A percentile compares a stretch with the other conserved stretches of the same genome.
Evolutionary conservation across 2,113 vertebrate species (phyloP).

Genomic region (Narcine bancroftii): DNA sequence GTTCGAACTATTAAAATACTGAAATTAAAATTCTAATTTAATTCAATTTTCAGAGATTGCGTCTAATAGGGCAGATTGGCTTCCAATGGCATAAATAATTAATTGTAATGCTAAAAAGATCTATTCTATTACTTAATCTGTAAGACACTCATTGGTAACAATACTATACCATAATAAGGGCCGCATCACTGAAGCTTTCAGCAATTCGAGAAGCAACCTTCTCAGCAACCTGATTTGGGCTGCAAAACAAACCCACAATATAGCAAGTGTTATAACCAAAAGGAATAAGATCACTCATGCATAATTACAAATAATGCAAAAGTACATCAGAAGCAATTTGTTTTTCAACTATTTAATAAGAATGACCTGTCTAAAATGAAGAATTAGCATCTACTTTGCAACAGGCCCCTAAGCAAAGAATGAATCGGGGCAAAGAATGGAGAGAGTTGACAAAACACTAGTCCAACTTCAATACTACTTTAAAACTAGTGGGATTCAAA

Average conservation of each 20-base stretch:
- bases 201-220: slow-evolving; percentile 87
- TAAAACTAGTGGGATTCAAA: too few relatives aligned
- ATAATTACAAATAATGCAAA: background rate
- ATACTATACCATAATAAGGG: slow-evolving; percentile 80
- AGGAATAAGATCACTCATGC: background rate
- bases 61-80: too few relatives aligned
- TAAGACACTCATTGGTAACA: background rate
- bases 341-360: background rate
- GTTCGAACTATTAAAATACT: rapidly evolving
- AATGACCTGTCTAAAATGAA: background rate
- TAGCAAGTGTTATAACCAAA: background rate
- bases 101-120: background rate
- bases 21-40: background rate
- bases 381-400: background rate
- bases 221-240: slow-evolving; percentile 90
- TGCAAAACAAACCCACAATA: slow-evolving; percentile 45
- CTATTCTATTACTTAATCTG: background rate
- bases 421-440: too few relatives aligned
- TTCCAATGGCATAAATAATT: too few relatives aligned
- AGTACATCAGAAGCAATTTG: background rate
- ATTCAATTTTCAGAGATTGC: background rate
- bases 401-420: background rate
- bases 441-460: background rate
- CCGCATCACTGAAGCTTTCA: slow-evolving; percentile 80
- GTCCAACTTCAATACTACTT: background rate